A percentile compares a stretch with the other conserved stretches of the same genome.
phyloP scores from a whole-genome alignment of 2,797 vertebrate genomes.

The Pangasius djambal region DNA sequence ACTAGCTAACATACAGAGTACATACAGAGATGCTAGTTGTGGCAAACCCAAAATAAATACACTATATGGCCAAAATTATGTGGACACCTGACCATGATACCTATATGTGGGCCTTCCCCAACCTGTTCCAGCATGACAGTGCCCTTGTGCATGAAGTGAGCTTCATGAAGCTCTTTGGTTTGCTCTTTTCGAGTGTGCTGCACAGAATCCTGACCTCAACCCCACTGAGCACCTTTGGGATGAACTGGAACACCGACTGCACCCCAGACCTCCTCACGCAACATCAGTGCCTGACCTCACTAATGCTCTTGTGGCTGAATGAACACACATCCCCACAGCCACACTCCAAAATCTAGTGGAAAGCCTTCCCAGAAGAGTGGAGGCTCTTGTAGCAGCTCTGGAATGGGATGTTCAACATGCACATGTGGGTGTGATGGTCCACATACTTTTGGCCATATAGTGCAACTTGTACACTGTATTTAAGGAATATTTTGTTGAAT shows the following conservation, averaged over 20 bases:
- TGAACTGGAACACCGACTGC: not conserved
- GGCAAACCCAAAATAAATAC: not conserved
- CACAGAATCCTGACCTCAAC: not conserved
- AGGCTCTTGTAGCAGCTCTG: too few relatives aligned
- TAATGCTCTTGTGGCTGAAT: too few relatives aligned
- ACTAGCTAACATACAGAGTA: not conserved
- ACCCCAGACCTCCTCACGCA: not conserved
- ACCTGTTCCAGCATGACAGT: not conserved
- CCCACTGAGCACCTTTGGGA: not conserved
- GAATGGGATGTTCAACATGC: not conserved
- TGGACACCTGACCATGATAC: not conserved
- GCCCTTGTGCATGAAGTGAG: too few relatives aligned
- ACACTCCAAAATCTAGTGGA: too few relatives aligned
- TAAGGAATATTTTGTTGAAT: too few relatives aligned
- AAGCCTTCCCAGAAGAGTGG: too few relatives aligned
- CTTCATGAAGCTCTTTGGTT: not conserved
- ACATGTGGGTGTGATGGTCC: not conserved
- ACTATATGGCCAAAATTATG: not conserved
- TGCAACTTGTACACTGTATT: too few relatives aligned
- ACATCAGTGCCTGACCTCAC: too few relatives aligned
- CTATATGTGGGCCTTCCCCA: not conserved
- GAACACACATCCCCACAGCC: too few relatives aligned
- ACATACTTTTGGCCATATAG: too few relatives aligned
- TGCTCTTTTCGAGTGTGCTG: not conserved
- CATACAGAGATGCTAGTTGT: too few relatives aligned